Evolutionary conservation across 2,888 invertebrate species (phyloP).

Genomic region (Leptogaster cylindrica): DNA sequence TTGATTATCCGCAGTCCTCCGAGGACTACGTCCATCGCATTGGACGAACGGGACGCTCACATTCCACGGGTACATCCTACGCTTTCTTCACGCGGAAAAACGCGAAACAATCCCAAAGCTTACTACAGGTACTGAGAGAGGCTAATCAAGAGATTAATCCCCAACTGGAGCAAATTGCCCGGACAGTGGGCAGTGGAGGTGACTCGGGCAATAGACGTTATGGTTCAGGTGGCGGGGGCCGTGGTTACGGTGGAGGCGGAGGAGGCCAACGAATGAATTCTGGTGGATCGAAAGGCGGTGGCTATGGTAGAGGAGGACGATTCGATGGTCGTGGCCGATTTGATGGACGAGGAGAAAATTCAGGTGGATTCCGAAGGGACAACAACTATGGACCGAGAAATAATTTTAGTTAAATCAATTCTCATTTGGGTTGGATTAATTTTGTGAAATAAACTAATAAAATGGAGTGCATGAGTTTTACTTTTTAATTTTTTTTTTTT

Average conservation of each 20-base stretch:
- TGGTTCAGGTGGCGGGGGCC: conserved; percentile 48
- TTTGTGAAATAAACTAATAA: neutral
- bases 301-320: conserved; percentile 42
- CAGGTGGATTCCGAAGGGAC: conserved; percentile 6
- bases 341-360: conserved; percentile 45
- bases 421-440: conserved; percentile 3
- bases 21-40: conserved; percentile 96
- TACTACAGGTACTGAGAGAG: conserved; percentile 85
- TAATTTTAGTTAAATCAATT: conserved; percentile 9
- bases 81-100: conserved; percentile 92
- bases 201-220: conserved; percentile 47
- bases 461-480: neutral
- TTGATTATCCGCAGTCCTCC: conserved; percentile 91
- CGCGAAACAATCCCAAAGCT: conserved; percentile 83
- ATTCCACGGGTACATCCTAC: conserved; percentile 88
- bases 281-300: conserved; percentile 47
- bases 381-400: conserved; percentile 20
- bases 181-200: conserved; percentile 50
- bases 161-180: conserved; percentile 78
- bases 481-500: conserved; percentile 7
- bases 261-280: conserved; percentile 46
- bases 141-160: conserved; percentile 90
- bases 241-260: conserved; percentile 45
- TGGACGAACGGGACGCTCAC: conserved; percentile 88
- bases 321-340: conserved; percentile 46